Evolutionary conservation across 2,797 vertebrate genomes (phyloP), one percentile per base, ranked within the genome.

Genomic region (Malacoraja senta): DNA sequence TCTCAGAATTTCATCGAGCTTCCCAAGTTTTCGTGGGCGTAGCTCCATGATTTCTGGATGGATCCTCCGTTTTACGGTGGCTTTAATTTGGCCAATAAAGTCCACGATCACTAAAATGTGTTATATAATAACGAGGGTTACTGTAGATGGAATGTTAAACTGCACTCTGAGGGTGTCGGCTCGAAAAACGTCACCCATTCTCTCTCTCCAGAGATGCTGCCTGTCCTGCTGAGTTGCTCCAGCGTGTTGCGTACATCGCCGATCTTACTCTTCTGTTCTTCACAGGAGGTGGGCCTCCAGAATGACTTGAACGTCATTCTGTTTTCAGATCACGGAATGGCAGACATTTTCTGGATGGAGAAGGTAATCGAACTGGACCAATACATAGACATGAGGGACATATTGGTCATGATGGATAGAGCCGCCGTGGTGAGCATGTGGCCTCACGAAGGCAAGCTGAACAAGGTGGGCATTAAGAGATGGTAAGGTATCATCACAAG

Each of bases 271-370:
- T 77, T 93, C 93, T 86, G 32, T 2, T 94, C 7, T 58, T 94
- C 94, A 93, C 96, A 99, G 98, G 97, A 97, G 53, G 97, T 95
- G 93, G 95, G 95, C 10, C 95, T 99, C 95, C 95, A 94, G 93
- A 94, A 97, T 15, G 79, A 97, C 9, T 32, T 99, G 94, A 98
- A 99, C 0, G 95, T 99, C 93, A 93, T 99, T 90, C 93, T 99
- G 80, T 99, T 99, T 95, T 99, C 99, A 0, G 98, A 99, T 94
- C 99, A 99, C 0, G 99, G 99, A 0, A 99, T 99, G 98, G 98
- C 98, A 0, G 97, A 97, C 68, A 96, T 99, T 94, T 95, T 96
- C 90, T 99, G 98, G 99, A 96, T 96, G 93, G 97, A 99, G 93
- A 98, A 97, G 95, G 96, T 99, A 92, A 98, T 99, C 2, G 98